These are phyloP conservation scores for Rhea americana DNA, from an alignment of 2,113 vertebrate genomes.

Conservation along the genomic window DNA sequence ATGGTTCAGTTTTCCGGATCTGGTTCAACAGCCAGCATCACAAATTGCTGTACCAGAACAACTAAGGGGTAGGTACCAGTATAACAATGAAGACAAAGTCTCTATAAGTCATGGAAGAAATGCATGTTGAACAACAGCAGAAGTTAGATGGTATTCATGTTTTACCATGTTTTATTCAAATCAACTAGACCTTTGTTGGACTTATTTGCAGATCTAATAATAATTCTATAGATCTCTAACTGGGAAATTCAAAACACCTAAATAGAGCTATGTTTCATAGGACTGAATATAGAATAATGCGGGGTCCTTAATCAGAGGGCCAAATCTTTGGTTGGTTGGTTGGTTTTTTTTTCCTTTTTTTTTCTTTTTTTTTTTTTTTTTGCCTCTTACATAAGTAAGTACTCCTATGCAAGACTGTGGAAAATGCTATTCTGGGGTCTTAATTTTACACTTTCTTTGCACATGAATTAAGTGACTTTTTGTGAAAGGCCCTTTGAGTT, in stretches of 20 bases:
- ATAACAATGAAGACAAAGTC: not conserved
- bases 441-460: not conserved
- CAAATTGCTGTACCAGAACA: not conserved
- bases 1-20: not conserved
- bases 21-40: not conserved
- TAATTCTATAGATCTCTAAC: not conserved
- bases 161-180: not conserved
- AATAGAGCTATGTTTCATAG: not conserved
- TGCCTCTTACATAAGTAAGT: not conserved
- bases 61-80: not conserved
- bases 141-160: rapidly evolving
- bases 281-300: not conserved
- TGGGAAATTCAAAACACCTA: not conserved
- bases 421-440: not conserved
- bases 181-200: not conserved
- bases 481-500: constrained; percentile 45
- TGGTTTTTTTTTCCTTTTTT: not conserved
- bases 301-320: not conserved
- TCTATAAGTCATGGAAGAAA: not conserved
- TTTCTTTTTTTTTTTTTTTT: not conserved
- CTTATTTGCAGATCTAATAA: not conserved
- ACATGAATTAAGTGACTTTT: not conserved
- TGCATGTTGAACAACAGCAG: not conserved
- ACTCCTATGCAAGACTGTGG: not conserved
- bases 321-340: not conserved